A percentile compares a stretch with the other conserved stretches of the same genome.
Evolutionary conservation across 2,797 vertebrate genomes (phyloP).

Genomic region (Mionectes olivaceus): DNA sequence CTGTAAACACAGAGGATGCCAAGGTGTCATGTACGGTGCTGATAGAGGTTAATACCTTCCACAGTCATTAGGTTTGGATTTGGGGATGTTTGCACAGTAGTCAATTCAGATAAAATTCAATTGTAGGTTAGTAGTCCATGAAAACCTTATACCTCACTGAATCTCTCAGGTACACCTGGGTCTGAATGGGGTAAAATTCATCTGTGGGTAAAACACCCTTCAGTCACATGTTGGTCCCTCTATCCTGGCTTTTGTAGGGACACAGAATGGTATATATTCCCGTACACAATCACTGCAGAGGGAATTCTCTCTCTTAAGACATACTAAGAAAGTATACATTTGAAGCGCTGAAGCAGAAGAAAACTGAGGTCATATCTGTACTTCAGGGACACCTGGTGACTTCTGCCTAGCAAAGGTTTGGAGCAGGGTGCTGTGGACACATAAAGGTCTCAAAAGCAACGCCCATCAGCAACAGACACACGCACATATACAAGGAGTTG

Average conservation of each 20-base stretch:
- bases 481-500: fast-evolving
- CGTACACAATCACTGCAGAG: fast-evolving
- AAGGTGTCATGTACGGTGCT: background rate
- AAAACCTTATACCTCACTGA: background rate
- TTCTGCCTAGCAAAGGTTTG: background rate
- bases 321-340: background rate
- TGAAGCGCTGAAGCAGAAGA: background rate
- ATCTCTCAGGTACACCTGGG: background rate
- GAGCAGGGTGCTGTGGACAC: background rate
- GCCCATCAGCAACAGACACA: fast-evolving
- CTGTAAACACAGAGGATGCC: constrained; percentile 22
- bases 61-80: constrained; percentile 7
- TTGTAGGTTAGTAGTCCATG: background rate
- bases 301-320: background rate
- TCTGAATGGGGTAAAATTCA: constrained; percentile 1
- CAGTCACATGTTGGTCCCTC: background rate
- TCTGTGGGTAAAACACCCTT: background rate
- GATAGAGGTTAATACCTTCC: constrained; percentile 31
- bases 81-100: constrained; percentile 16
- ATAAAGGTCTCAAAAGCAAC: background rate
- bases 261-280: fast-evolving
- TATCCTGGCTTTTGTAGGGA: background rate
- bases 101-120: constrained; percentile 34
- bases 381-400: background rate
- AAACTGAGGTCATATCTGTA: background rate